Conservation (phyloP, 2,113 vertebrate genomes). For the Vulpes ferrilata region DNA sequence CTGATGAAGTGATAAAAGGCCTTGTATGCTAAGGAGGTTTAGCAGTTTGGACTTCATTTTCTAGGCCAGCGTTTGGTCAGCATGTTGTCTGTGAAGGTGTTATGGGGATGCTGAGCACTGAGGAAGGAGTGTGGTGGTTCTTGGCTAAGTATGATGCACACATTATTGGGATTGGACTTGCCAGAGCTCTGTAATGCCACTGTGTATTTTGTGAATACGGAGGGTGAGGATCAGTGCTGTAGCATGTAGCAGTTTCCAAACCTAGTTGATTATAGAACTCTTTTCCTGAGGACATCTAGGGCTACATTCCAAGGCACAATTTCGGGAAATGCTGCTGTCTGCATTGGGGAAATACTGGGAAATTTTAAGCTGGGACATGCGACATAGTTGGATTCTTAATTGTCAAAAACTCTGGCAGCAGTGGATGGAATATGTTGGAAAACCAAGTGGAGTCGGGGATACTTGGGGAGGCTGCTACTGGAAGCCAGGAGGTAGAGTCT, state of each 20-base stretch:
- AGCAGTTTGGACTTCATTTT: slow-evolving; percentile 4
- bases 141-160: neutral
- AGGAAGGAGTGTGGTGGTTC: neutral
- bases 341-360: neutral
- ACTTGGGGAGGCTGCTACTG: neutral
- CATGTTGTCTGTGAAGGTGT: neutral
- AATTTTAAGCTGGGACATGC: neutral
- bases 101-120: neutral
- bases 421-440: neutral
- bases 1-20: neutral
- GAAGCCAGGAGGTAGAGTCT: neutral
- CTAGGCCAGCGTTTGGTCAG: neutral
- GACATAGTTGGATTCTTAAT: neutral
- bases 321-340: neutral
- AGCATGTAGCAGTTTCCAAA: neutral
- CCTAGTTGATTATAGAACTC: neutral
- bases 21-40: neutral
- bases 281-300: neutral
- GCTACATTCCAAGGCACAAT: neutral
- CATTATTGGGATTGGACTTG: neutral
- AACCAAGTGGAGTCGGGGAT: neutral
- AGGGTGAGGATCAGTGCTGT: neutral
- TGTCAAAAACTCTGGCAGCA: neutral
- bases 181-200: neutral
- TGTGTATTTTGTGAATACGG: neutral